Percentiles rank a stretch among this genome's conserved stretches.
Evolutionary conservation across 2,888 invertebrate species (phyloP).

Genomic region (Operophtera brumata): DNA sequence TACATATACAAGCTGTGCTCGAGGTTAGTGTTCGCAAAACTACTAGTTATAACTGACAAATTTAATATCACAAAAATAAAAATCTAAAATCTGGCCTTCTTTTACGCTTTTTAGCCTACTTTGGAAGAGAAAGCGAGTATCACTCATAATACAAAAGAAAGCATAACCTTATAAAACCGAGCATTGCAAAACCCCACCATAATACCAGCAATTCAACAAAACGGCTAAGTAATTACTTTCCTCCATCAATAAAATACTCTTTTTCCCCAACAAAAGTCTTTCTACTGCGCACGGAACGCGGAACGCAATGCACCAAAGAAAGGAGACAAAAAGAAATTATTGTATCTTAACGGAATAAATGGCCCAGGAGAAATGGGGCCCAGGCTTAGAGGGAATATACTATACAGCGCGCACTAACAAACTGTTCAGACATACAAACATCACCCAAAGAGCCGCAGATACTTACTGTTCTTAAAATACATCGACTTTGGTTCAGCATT

Average conservation of each 20-base stretch:
- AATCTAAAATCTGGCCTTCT: too few species aligned
- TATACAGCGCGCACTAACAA: background rate
- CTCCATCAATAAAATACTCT: constrained; percentile 26
- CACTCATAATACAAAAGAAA: background rate
- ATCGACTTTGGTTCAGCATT: too few species aligned
- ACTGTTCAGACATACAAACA: background rate
- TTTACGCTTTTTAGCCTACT: too few species aligned
- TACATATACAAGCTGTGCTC: too few species aligned
- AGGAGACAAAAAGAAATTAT: constrained; percentile 27
- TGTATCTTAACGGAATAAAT: constrained; percentile 28
- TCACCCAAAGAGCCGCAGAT: background rate
- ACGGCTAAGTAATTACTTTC: constrained; percentile 26
- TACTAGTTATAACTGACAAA: too few species aligned
- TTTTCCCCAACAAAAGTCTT: constrained; percentile 15
- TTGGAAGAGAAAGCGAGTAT: background rate
- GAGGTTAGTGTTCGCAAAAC: too few species aligned
- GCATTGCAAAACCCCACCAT: constrained; percentile 12
- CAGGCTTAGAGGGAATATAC: background rate
- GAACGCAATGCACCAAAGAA: constrained; percentile 26
- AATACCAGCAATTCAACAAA: constrained; percentile 27
- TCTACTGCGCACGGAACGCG: constrained; percentile 10
- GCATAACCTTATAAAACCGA: constrained; percentile 2
- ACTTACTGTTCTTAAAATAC: background rate
- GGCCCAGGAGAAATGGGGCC: constrained; percentile 18
- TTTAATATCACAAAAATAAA: too few species aligned